Conservation (phyloP, 2,113 vertebrate genomes). For the Corythoichthys haematopterus region DNA sequence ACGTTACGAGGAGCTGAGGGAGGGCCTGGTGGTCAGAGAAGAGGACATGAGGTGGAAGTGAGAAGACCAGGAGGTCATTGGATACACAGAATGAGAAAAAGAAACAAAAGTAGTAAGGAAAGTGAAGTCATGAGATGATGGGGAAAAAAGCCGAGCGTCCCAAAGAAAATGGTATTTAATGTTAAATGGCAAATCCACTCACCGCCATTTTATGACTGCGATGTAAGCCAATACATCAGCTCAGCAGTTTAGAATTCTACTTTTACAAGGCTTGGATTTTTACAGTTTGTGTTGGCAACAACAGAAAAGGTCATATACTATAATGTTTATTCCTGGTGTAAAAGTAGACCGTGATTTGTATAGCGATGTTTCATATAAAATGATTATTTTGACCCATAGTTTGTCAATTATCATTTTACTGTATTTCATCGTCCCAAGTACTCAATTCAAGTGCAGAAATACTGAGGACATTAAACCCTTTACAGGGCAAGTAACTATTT, state of each 20-base stretch:
- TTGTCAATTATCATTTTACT: background rate
- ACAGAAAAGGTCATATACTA: background rate
- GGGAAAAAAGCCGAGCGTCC: background rate
- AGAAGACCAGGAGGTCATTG: background rate
- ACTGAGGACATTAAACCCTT: background rate
- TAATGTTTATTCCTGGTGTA: conserved; percentile 10
- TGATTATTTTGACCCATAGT: background rate
- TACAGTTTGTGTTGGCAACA: conserved; percentile 10
- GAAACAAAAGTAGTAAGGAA: conserved; percentile 9
- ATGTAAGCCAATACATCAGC: conserved; percentile 10
- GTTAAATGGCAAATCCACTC: conserved; percentile 1
- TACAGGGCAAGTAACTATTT: too few relatives aligned
- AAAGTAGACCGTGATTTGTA: background rate
- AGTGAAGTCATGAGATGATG: background rate
- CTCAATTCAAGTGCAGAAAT: background rate
- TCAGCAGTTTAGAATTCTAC: conserved; percentile 2
- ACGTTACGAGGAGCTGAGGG: conserved; percentile 91
- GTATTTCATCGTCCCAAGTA: background rate
- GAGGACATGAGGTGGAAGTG: conserved; percentile 1
- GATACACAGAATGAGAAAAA: background rate
- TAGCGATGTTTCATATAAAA: background rate
- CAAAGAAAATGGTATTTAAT: conserved; percentile 3
- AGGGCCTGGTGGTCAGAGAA: conserved; percentile 73
- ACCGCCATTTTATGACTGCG: background rate
- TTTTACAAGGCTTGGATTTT: conserved; percentile 4